Evolutionary conservation across 2,888 invertebrate species (phyloP).

Genomic region (Caradrina kadenii): DNA sequence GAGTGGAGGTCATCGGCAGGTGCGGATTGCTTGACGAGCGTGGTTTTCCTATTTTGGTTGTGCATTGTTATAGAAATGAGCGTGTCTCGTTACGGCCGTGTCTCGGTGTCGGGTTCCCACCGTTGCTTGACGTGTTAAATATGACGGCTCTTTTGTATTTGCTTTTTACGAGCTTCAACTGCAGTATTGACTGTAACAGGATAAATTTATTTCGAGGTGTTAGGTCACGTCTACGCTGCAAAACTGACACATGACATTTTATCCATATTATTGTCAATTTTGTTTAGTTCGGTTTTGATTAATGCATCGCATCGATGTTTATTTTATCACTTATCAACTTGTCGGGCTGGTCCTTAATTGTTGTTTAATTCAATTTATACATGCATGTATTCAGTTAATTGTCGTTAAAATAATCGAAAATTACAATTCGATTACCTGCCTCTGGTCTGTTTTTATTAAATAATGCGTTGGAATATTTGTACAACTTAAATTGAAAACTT

Average conservation of each 20-base stretch:
- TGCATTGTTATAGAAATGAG: conserved; percentile 82
- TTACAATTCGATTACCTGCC: conserved; percentile 4
- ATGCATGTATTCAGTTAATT: conserved; percentile 24
- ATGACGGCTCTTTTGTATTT: conserved; percentile 43
- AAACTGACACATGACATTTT: conserved; percentile 34
- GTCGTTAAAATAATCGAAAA: conserved; percentile 24
- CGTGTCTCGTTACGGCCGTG: conserved; percentile 76
- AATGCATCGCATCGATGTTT: conserved; percentile 19
- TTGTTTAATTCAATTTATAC: conserved; percentile 26
- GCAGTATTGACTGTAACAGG: conserved; percentile 33
- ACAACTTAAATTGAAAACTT: conserved; percentile 34
- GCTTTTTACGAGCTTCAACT: conserved; percentile 28
- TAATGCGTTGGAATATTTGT: conserved; percentile 25
- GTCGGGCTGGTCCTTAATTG: conserved; percentile 14
- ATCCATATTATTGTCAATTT: conserved; percentile 26
- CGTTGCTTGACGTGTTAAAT: conserved; percentile 63
- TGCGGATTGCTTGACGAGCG: conserved; percentile 88
- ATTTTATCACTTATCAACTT: conserved; percentile 31
- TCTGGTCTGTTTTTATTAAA: conserved; percentile 42
- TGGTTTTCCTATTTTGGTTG: conserved; percentile 85
- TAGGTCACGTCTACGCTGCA: conserved; percentile 35
- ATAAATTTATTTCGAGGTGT: conserved; percentile 47
- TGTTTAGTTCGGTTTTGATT: conserved; percentile 37
- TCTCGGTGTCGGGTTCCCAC: conserved; percentile 68
- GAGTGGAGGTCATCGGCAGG: conserved; percentile 86